Evolutionary conservation across 2,888 invertebrate species (phyloP).

Genomic region (Megaustenia siamemsis): DNA sequence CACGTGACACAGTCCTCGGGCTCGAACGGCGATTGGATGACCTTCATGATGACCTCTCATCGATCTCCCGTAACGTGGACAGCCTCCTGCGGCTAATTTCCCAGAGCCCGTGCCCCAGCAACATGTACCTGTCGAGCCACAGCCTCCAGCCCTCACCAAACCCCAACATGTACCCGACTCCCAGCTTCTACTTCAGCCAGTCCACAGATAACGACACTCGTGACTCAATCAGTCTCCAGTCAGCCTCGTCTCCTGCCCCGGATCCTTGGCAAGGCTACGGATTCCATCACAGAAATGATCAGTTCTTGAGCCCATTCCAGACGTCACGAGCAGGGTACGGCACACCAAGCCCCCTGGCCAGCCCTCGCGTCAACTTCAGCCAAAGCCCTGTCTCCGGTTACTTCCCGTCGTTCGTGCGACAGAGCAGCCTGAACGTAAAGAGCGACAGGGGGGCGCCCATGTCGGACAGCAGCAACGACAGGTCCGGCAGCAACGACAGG

Average conservation of each 20-base stretch:
- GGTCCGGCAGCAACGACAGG: not conserved
- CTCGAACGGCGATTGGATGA: slow-evolving; percentile 62
- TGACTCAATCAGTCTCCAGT: slow-evolving; percentile 39
- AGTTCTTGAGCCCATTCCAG: slow-evolving; percentile 50
- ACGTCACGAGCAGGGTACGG: not conserved
- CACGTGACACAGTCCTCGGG: slow-evolving; percentile 65
- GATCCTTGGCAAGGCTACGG: slow-evolving; percentile 26
- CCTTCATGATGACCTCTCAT: slow-evolving; percentile 57
- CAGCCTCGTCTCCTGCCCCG: slow-evolving; percentile 32
- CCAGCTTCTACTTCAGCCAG: slow-evolving; percentile 53
- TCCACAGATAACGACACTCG: slow-evolving; percentile 47
- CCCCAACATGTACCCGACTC: slow-evolving; percentile 40
- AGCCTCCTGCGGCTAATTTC: slow-evolving; percentile 54
- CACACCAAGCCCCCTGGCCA: slow-evolving; percentile 41
- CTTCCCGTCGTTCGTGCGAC: slow-evolving; percentile 24
- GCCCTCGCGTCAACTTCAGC: slow-evolving; percentile 48
- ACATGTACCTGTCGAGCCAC: slow-evolving; percentile 48
- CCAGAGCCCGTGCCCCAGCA: slow-evolving; percentile 41
- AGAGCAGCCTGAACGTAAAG: not conserved
- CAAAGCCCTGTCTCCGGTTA: slow-evolving; percentile 41
- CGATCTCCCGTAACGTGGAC: slow-evolving; percentile 58
- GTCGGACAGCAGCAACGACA: not conserved
- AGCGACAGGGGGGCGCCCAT: not conserved
- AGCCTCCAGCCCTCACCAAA: slow-evolving; percentile 47
- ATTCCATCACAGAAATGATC: slow-evolving; percentile 20